Evolutionary conservation across 2,113 vertebrate genomes (phyloP).

Genomic region (Todiramphus chloris): DNA sequence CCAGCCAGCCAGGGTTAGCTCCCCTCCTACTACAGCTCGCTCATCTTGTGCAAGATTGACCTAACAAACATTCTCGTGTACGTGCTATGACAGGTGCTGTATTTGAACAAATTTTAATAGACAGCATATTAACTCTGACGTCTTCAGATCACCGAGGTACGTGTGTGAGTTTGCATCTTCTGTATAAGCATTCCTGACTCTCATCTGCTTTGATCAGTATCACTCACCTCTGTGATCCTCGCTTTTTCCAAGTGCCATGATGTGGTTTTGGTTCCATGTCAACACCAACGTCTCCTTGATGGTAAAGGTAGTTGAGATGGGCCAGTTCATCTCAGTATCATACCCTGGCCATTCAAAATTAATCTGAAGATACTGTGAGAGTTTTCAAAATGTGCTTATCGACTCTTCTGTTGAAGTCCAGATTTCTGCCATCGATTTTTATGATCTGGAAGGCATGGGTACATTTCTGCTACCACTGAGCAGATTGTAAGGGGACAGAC

Average conservation of each 20-base stretch:
- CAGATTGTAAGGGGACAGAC: not conserved
- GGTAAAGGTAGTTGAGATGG: not conserved
- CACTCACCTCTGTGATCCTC: slow-evolving; percentile 31
- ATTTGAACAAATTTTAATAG: slow-evolving; percentile 61
- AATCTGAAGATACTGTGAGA: not conserved
- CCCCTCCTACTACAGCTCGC: not conserved
- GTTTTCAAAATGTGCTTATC: not conserved
- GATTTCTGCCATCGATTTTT: not conserved
- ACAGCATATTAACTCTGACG: slow-evolving; percentile 51
- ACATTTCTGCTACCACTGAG: not conserved
- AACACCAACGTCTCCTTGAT: not conserved
- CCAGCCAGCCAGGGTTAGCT: not conserved
- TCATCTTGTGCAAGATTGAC: not conserved
- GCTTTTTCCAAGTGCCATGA: not conserved
- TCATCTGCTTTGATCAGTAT: slow-evolving; percentile 66
- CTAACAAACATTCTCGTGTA: not conserved
- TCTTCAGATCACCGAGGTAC: not conserved
- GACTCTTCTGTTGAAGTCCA: not conserved
- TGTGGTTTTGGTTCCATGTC: slow-evolving; percentile 34
- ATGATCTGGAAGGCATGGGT: not conserved
- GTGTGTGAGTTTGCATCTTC: not conserved
- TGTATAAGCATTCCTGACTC: slow-evolving; percentile 44
- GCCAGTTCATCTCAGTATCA: not conserved
- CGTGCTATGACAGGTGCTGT: slow-evolving; percentile 33
- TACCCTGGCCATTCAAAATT: not conserved